Percentiles rank a stretch among this genome's conserved stretches.
These are phyloP conservation scores for Dryococelus australis DNA, from an alignment of 2,888 invertebrate genomes.

Conservation along the genomic window DNA sequence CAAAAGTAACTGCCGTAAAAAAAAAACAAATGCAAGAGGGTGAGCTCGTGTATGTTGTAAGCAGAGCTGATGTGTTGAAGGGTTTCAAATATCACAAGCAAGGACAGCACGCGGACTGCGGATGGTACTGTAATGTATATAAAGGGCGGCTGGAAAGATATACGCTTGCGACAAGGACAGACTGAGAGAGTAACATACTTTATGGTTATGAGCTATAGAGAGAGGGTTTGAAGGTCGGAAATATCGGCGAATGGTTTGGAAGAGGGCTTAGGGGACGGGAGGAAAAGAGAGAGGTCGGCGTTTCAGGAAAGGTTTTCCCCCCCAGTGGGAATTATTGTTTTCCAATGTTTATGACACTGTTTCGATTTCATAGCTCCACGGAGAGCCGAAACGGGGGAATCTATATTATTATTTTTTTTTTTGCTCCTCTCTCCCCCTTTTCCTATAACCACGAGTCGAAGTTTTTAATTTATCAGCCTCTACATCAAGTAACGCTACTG, in stretches of 20 bases:
- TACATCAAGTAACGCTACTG: conserved; percentile 53
- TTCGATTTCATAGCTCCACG: conserved; percentile 62
- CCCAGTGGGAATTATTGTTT: conserved; percentile 58
- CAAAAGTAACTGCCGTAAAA: too few relatives aligned
- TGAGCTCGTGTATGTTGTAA: too few relatives aligned
- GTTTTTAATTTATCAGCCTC: conserved; percentile 63
- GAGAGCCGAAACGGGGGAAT: conserved; percentile 31
- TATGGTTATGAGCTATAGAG: conserved; percentile 34
- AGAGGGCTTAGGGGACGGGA: not conserved
- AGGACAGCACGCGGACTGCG: not conserved
- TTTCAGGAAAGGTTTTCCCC: not conserved
- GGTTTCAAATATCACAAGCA: not conserved
- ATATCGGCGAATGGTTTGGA: conserved; percentile 29
- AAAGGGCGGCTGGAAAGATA: not conserved
- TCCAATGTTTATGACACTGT: conserved; percentile 62
- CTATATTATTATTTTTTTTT: not conserved
- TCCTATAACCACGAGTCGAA: conserved; percentile 51
- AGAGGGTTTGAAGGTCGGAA: conserved; percentile 24
- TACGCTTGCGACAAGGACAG: not conserved
- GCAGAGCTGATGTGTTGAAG: not conserved
- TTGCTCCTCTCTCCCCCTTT: not conserved
- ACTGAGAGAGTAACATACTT: conserved; percentile 16
- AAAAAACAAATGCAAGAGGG: too few relatives aligned
- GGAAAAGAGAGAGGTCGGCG: not conserved
- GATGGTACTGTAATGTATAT: not conserved